Base-by-base conservation (phyloP, 1,140 invertebrate species). In the Aphaenogaster floridana region DNA sequence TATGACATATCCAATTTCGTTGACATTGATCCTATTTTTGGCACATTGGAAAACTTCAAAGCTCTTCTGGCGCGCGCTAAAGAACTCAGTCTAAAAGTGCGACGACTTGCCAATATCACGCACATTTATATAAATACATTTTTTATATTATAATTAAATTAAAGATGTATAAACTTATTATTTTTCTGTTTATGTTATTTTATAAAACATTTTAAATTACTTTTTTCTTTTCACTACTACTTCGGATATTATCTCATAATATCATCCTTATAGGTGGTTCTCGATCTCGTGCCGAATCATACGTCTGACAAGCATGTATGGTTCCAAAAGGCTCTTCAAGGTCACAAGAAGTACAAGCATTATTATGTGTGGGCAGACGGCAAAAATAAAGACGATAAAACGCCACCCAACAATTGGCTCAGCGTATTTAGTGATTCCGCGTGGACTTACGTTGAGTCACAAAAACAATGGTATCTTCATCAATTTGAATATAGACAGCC, bases 321-420 rank as follows among this genome's bases (percentile, higher is more conserved):
- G 98, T 98, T 98, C 90, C 87, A 94, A 68, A 96, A 96, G 83
- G 97, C 97, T 50, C 90, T 96, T 3, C 91, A 95, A 17, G 93
- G 84, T 13, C 94, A 96, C 45, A 91, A 93, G 5, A 95, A 64
- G 0, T 98, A 97, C 76, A 95, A 96, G 48, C 96, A 98, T 92
- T 98, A 96, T 93, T 97, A 98, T 89, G 92, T 98, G 13, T 98
- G 98, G 98, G 95, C 93, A 54, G 94, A 97, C 54, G 96, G 95
- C 50, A 94, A 93, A 86, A 89, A 84, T 63, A 81, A 84, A 1
- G 64, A 79, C 11, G 39, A 6, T 11, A 8, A 15, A 42, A 74
- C 21, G 7, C 95, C 95, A 2, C 96, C 96, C n/a, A 97, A 97
- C 86, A 97, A 97, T 92, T 97, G 96, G 97, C 96, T 95, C 78